Percentiles rank a stretch among this genome's conserved stretches.
These are phyloP conservation scores for Agriopis leucophaearia DNA, from an alignment of 2,888 invertebrate species.

Conservation along the genomic window DNA sequence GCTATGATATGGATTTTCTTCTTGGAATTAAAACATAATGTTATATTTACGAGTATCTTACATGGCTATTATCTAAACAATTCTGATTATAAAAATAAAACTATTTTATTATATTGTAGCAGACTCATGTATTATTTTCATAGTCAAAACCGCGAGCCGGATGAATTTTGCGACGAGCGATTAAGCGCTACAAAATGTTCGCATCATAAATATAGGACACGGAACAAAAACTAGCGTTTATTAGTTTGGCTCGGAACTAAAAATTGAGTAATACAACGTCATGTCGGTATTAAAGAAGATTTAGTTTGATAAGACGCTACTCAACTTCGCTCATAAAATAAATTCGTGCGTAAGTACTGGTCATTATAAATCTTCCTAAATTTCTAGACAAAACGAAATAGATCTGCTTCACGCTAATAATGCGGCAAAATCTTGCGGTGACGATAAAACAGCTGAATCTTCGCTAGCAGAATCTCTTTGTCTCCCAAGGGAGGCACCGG, in stretches of 20 bases:
- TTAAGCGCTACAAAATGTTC: constrained; percentile 34
- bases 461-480: no score
- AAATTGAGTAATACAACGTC: constrained; percentile 32
- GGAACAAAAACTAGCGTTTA: constrained; percentile 36
- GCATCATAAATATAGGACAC: constrained; percentile 34
- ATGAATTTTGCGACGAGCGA: constrained; percentile 16
- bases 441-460: no score
- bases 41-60: no score
- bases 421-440: no score
- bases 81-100: no score
- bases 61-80: no score
- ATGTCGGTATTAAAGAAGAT: constrained; percentile 13
- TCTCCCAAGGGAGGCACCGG: no score
- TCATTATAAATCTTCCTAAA: no score
- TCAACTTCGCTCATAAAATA: constrained; percentile 4
- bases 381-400: no score
- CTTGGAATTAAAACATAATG: no score
- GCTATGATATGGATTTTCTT: no score
- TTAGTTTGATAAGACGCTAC: constrained; percentile 7
- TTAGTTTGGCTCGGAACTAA: constrained; percentile 37
- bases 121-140: not conserved
- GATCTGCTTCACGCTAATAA: no score
- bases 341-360: not conserved
- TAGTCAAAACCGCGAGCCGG: not conserved
- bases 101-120: not conserved